Evolutionary conservation across 1,140 invertebrate species (phyloP), one percentile per base, ranked within the genome.

Genomic region (Formica selysi): DNA sequence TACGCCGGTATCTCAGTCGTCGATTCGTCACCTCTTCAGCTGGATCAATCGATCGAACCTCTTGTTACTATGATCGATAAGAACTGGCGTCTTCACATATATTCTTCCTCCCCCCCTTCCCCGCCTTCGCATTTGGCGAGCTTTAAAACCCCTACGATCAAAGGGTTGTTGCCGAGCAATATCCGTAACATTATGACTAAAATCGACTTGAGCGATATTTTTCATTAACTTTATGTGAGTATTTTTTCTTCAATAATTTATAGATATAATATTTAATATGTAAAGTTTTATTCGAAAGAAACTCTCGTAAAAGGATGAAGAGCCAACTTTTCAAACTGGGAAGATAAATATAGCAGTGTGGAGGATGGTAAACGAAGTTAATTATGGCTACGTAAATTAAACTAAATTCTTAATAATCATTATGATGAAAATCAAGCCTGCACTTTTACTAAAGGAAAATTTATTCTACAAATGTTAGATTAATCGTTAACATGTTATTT

Each of bases 1-100:
- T 84, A 85, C 80, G 87, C 84, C 85, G 73, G 73, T n/a, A 84
- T 87, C 44, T 86, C 89, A 86, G 91, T 92, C 88, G 85, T 89
- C 88, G 88, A 90, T 91, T 88, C 81, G 81, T 84, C 83, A 76
- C 78, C 59, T 74, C 71, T 79, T 86, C 81, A 29, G 16, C 51
- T 36, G 73, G 48, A 88, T 80, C 86, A 87, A 91, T 91, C 91
- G 67, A 87, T 90, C 76, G 87, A 76, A 83, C 79, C 41, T 78
- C 71, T 74, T 62, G 84, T 70, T 76, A 78, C 54, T 38, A 78
- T 61, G 65, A 68, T 86, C 76, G 38, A 80, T 71, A 86, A 62
- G 48, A 70, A 70, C 54, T 87, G 86, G 76, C 81, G 38, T 51
- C 36, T 44, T 32, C 13, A n/a, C 26, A 13, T 36, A n/a, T 41